phyloP scores from a whole-genome alignment of 1,140 invertebrate genomes.

The Trinorchestia longiramus region DNA sequence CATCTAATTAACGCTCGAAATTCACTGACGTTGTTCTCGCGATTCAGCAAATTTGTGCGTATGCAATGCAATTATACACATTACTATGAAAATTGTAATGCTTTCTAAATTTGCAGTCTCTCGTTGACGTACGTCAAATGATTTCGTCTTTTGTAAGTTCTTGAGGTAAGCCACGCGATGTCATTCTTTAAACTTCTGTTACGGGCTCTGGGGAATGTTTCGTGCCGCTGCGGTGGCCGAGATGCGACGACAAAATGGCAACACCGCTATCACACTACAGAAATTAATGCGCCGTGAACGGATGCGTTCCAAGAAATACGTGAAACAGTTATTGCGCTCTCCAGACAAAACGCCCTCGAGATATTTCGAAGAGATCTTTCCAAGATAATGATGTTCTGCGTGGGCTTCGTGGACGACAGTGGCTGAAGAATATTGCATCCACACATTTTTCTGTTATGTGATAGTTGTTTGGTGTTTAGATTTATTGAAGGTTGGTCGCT shows the following conservation, averaged over 20 bases:
- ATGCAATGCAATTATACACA: too few species aligned
- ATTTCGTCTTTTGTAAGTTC: background rate
- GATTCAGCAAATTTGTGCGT: too few species aligned
- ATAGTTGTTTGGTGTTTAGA: background rate
- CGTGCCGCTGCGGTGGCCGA: background rate
- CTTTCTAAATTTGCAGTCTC: background rate
- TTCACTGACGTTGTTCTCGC: too few species aligned
- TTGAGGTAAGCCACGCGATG: background rate
- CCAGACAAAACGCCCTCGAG: background rate
- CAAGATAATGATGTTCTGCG: background rate
- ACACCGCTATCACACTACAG: background rate
- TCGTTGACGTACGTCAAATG: background rate
- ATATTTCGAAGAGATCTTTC: background rate
- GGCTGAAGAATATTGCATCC: background rate
- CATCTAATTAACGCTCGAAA: too few species aligned
- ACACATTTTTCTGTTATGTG: background rate
- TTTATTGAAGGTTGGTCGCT: background rate
- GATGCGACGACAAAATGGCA: background rate
- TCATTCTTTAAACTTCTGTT: background rate
- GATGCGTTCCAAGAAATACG: background rate
- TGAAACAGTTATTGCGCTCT: background rate
- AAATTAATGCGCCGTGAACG: slow-evolving; percentile 6
- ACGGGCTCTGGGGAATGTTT: background rate
- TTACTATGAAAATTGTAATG: too few species aligned
- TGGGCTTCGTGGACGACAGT: background rate